Evolutionary conservation across 2,888 invertebrate species (phyloP), one percentile per base, ranked within the genome.

Genomic region (Dicranocentrus wangi): DNA sequence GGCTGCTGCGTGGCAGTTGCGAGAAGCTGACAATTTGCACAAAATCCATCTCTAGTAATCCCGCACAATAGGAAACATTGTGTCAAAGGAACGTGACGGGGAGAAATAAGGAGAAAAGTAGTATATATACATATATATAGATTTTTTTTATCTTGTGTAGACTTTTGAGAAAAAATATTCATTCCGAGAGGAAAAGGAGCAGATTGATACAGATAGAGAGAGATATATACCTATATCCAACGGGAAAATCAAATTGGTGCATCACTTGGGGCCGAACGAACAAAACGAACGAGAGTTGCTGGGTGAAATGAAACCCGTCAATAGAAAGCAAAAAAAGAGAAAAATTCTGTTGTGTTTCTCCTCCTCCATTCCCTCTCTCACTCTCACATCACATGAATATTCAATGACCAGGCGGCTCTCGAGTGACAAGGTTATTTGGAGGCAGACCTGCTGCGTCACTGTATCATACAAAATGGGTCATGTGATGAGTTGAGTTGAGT

Each of bases 311-410:
- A 8, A 39, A 39, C 39, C 13, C 39, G 39, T 13, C 39, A n/a
- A n/a, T n/a, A n/a, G n/a, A n/a, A n/a, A n/a, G n/a, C n/a, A n/a
- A n/a, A n/a, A n/a, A n/a, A n/a, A n/a, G n/a, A n/a, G n/a, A n/a
- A n/a, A n/a, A n/a, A n/a, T n/a, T n/a, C n/a, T n/a, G n/a, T n/a
- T n/a, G n/a, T n/a, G n/a, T 39, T 39, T 39, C 39, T 13, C 39
- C 13, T 39, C 13, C 13, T 39, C 7, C 39, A 8, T 13, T 39
- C 39, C 13, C 39, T 39, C 39, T 39, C 39, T 39, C 39, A n/a
- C n/a, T n/a, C 47, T 66, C 66, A 66, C 47, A 66, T 42, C 23
- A 25, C 66, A 66, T 66, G 66, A 66, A 66, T 66, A 66, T 66
- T 66, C 66, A 42, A 66, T 47, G 43, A 0, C 21, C 8, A 25